Conservation (phyloP, 2,113 vertebrate genomes). For the Climacteris rufus region DNA sequence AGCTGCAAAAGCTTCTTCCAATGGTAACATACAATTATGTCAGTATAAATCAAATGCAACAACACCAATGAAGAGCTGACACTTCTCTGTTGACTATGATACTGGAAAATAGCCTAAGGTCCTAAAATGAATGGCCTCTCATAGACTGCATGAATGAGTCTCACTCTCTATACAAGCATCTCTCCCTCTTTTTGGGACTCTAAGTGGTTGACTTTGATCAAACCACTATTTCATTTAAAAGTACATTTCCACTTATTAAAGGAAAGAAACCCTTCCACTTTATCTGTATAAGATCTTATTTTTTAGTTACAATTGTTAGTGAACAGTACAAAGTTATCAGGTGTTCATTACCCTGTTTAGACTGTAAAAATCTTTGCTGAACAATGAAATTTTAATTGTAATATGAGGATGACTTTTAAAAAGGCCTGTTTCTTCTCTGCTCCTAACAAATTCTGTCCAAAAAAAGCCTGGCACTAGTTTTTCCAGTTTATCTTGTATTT, state of each 20-base stretch:
- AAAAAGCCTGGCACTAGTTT: fast-evolving
- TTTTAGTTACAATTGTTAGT: background rate
- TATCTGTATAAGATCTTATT: background rate
- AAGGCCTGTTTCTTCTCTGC: background rate
- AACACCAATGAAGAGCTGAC: background rate
- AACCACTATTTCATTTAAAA: background rate
- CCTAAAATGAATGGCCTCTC: background rate
- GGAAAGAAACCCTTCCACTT: background rate
- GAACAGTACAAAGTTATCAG: background rate
- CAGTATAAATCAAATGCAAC: background rate
- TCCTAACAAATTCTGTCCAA: background rate
- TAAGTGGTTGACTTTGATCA: background rate
- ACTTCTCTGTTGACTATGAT: fast-evolving
- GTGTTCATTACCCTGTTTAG: background rate
- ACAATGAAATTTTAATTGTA: background rate
- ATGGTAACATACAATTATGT: background rate
- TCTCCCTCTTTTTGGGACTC: background rate
- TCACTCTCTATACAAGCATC: background rate
- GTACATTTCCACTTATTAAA: background rate
- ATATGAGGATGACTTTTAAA: background rate
- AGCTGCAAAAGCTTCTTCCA: background rate
- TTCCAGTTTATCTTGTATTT: background rate
- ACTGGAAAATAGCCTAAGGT: background rate
- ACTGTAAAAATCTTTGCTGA: background rate
- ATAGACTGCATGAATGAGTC: background rate